phyloP scores from a whole-genome alignment of 2,888 invertebrate genomes.

The Vesta saturnalis region DNA sequence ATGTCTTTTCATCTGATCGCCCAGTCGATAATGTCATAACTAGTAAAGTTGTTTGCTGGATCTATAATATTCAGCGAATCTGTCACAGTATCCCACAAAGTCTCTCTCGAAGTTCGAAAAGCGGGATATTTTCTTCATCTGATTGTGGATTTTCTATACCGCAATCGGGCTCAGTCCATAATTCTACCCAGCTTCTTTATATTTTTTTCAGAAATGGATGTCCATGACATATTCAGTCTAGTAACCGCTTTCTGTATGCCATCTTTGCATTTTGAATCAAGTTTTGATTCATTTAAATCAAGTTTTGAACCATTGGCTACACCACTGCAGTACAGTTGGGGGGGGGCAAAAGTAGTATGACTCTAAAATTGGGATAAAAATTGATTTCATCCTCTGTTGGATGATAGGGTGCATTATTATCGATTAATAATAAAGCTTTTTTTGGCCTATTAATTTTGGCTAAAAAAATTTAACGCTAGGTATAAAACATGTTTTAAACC shows the following conservation, averaged over 20 bases:
- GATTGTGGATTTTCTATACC: background rate
- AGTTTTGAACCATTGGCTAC: constrained; percentile 22
- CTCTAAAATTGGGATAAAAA: constrained; percentile 19
- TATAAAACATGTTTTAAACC: too few relatives aligned
- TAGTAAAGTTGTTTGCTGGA: background rate
- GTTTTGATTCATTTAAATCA: too few relatives aligned
- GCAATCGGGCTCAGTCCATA: background rate
- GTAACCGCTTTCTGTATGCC: constrained; percentile 14
- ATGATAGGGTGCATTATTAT: constrained; percentile 18
- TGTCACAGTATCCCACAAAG: background rate
- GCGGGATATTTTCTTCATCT: background rate
- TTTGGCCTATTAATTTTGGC: background rate
- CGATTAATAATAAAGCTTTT: constrained; percentile 15
- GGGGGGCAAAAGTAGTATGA: constrained; percentile 20
- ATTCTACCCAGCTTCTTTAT: too few relatives aligned
- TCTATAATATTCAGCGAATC: too few relatives aligned
- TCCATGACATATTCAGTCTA: background rate
- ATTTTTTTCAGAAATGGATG: background rate
- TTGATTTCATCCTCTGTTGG: constrained; percentile 13
- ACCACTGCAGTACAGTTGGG: constrained; percentile 22
- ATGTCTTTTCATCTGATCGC: background rate
- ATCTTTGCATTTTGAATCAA: constrained; percentile 19
- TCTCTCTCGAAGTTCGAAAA: background rate
- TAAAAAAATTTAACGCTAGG: constrained; percentile 18
- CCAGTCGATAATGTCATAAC: background rate